Base-by-base conservation (phyloP, 2,113 vertebrate genomes). In the Notechis scutatus region DNA sequence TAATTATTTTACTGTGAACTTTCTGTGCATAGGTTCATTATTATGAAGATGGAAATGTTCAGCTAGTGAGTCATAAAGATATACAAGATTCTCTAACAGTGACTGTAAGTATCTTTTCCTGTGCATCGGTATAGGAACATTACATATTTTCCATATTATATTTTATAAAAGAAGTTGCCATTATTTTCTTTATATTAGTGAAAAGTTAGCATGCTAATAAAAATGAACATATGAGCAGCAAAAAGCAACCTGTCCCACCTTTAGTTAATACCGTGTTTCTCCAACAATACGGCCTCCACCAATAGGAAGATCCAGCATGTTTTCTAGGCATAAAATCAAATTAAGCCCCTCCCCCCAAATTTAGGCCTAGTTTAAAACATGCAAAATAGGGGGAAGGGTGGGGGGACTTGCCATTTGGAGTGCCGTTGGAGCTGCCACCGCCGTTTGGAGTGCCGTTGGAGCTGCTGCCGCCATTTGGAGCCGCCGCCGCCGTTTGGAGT, bases 31-130 rank as follows among this genome's bases (percentile, higher is more conserved):
- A 99, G 99, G 99, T 99, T 98, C 99, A 99, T 97, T 99, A 99
- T 98, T 99, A 99, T 97, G 99, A 99, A 98, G 99, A 99, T 94
- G 99, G 99, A 93, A 99, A 99, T 69, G 99, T 99, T 95, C 99
- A 99, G 96, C 98, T 99, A 97, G 99, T 99, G 97, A 99, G 99
- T 98, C 99, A 99, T 98, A 99, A 99, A 98, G 99, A 99, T 94
- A 98, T 99, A 94, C 98, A 98, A 94, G 98, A 99, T 97, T 97
- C 98, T 90, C 97, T 99, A 98, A 97, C 98, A 45, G 96, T 99
- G 95, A 98, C 98, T 98, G 99, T 99, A 97, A 99, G 99, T 99
- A 95, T 74, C 90, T 86, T 89, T 69, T 29, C 8, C 0, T 90
- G 47, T 39, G 0, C 29, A 26, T 85, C 24, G 90, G 42, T 20